Base-by-base conservation (phyloP, 2,797 vertebrate genomes). In the Clarias pachynema region DNA sequence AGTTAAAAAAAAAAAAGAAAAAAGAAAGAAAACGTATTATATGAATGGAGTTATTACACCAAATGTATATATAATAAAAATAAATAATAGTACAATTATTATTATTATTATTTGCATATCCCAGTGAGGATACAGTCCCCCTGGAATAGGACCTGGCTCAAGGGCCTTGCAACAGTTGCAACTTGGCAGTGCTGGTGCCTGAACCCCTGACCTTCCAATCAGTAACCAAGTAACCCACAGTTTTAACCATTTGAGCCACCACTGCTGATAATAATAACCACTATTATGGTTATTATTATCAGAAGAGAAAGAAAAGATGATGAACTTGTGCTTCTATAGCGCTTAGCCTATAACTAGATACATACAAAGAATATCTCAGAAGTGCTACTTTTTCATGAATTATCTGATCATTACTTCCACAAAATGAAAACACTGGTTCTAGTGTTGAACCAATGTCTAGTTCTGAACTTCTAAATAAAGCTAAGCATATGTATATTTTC, bases 231-330 rank as follows among this genome's bases (percentile, higher is more conserved):
- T 49, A 49, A 49, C 44, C 44, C 0, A 49, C 44, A 49, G 44
- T 12, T 14, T 3, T 12, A 49, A 49, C 44, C 49, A 53, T 53
- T 53, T 53, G 49, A 53, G 49, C 12, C 49, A 53, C 49, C 49
- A 53, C 49, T 53, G 49, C 49, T 44, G 40, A 62, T 62, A 62
- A 62, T 62, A 62, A 62, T 62, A 62, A n/a, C 8, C 40, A 44
- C 40, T 53, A 53, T 53, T 53, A 53, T 53, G 49, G 49, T 26
- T 34, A 34, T 18, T 34, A 31, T 18, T 18, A 34, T 68, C 31
- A 29, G 29, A 68, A 62, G 24, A 18, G 65, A 29, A 68, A 16
- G 5, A 31, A 16, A 31, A 80, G 68, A 80, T 77, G 65, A 85
- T 80, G 56, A 49, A 49, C 44, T 49, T 49, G 10, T 49, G 44